Conservation (phyloP, 2,888 invertebrate species). For the Desoria tigrina region DNA sequence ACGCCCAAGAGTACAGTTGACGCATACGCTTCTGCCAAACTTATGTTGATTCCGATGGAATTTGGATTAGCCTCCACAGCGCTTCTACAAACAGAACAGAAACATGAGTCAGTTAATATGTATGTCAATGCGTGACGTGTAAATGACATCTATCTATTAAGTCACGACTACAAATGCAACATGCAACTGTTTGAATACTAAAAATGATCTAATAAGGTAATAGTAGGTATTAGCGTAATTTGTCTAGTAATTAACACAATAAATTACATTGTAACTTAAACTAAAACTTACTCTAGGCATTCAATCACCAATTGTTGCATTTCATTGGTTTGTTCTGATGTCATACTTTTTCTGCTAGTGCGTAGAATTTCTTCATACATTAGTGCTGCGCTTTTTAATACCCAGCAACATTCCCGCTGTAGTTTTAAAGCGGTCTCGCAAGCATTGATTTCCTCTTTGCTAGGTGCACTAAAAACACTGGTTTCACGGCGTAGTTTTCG, state of each 20-base stretch:
- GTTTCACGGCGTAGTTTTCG: constrained; percentile 3
- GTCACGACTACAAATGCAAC: too few species aligned
- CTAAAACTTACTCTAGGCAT: neutral
- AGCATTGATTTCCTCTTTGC: neutral
- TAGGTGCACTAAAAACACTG: neutral
- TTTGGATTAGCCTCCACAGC: neutral
- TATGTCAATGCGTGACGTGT: neutral
- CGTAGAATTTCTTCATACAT: neutral
- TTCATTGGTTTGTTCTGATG: neutral
- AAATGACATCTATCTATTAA: neutral
- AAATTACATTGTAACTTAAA: too few species aligned
- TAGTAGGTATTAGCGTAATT: too few species aligned
- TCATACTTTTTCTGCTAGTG: neutral
- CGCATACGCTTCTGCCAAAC: neutral
- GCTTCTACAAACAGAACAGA: neutral
- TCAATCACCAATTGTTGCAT: neutral
- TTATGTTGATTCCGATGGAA: neutral
- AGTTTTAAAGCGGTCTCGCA: neutral
- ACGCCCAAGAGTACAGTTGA: neutral
- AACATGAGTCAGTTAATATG: neutral
- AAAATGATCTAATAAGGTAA: too few species aligned
- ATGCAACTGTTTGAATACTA: too few species aligned
- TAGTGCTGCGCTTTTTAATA: neutral
- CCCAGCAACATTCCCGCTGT: neutral
- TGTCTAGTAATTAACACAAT: too few species aligned